Evolutionary conservation across 2,113 vertebrate genomes (phyloP), one percentile per base, ranked within the genome.

Genomic region (Pipa parva): DNA sequence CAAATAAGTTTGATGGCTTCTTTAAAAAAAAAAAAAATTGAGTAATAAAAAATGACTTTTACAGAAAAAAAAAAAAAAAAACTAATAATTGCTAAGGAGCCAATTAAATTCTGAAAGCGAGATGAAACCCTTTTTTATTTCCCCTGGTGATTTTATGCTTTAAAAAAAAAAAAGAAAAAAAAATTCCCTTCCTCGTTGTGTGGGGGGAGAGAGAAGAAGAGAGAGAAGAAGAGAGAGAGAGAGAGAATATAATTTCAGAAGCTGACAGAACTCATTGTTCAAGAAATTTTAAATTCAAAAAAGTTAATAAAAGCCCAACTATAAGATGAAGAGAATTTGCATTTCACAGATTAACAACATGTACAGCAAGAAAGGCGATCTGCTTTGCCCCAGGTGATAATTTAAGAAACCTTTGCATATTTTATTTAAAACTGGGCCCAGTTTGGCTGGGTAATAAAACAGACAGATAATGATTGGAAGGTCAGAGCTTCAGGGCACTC

Each of bases 381-480:
- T 92, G 92, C 91, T 88, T 95, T 92, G 96, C 96, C 96, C 90
- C 91, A 90, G 96, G 96, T 97, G 93, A 98, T 99, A 95, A 99
- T 99, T 99, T 99, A 98, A 99, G 96, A 99, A 99, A 99, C 96
- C 96, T 99, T 99, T 99, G 96, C 96, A 99, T 99, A 98, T 99
- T 97, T 99, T 99, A 99, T 99, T 99, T 99, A 99, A 99, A 97
- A 99, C 93, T 99, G 95, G 95, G 95, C 91, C 91, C 93, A 94
- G 95, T 97, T 99, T 97, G 95, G 95, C 93, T 95, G 96, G 95
- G 95, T 98, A 99, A 99, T 99, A 99, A 99, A 96, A 97, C 95
- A 99, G 96, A 98, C 96, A 98, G 96, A 98, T 99, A 99, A 97
- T 98, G 96, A 98, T 99, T 99, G 96, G 95, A 97, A 98, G 96